A percentile compares a stretch with the other conserved stretches of the same genome.
These are phyloP conservation scores for Prietella phreatophila DNA, from an alignment of 2,113 vertebrate genomes.

Conservation along the genomic window DNA sequence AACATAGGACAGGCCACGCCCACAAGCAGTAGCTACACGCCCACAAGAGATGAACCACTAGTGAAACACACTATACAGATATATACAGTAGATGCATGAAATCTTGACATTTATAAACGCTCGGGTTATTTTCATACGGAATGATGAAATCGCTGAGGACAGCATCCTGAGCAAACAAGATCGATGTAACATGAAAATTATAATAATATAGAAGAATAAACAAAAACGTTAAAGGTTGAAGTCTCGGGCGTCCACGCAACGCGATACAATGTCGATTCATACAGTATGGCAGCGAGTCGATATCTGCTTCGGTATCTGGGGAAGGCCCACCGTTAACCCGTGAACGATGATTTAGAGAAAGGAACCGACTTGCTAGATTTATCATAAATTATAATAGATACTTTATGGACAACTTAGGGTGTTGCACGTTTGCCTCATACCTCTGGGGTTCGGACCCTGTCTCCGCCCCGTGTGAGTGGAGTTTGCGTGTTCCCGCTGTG, in stretches of 20 bases:
- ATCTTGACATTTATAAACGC: neutral
- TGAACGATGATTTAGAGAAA: neutral
- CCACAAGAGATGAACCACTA: neutral
- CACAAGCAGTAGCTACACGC: neutral
- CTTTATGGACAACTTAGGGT: too few species aligned
- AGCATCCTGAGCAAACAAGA: neutral
- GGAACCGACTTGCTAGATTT: neutral
- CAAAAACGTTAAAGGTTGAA: neutral
- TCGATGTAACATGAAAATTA: too few species aligned
- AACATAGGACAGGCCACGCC: neutral
- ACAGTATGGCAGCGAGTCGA: neutral
- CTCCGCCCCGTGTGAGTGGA: too few species aligned
- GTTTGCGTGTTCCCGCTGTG: too few species aligned
- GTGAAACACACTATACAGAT: neutral
- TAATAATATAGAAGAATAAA: neutral
- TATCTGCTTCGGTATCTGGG: neutral
- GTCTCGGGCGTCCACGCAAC: too few species aligned
- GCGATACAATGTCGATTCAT: too few species aligned
- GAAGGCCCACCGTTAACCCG: neutral
- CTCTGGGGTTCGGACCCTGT: too few species aligned
- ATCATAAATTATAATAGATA: neutral
- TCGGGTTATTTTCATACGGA: neutral
- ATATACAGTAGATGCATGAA: neutral
- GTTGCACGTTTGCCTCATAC: too few species aligned
- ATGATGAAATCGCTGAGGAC: neutral